Conservation (phyloP, 2,113 vertebrate species). For the Ctenomys sociabilis region DNA sequence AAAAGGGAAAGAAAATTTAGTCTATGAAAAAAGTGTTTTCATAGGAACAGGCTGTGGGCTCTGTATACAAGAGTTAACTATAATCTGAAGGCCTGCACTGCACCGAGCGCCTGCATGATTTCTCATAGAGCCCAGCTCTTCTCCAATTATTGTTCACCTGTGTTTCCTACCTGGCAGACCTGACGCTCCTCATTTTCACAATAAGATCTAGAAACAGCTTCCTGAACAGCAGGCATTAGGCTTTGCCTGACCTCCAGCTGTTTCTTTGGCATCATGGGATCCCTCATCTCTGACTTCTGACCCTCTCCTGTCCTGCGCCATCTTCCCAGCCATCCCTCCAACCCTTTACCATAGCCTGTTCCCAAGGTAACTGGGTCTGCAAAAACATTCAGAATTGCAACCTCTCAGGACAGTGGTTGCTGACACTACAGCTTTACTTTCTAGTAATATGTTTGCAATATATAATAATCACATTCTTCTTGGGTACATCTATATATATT, state of each 20-base stretch:
- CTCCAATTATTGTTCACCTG: background rate
- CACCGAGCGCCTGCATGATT: fast-evolving
- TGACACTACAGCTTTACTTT: background rate
- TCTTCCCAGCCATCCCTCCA: background rate
- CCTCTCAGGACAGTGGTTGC: background rate
- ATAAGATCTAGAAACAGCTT: background rate
- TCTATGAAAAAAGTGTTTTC: too few species aligned
- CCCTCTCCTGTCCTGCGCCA: background rate
- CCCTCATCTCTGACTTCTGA: background rate
- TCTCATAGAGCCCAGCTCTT: background rate
- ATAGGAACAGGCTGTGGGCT: fast-evolving
- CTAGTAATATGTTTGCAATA: background rate
- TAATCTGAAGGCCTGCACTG: background rate
- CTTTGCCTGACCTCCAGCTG: background rate
- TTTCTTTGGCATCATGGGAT: background rate
- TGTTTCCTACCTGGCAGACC: background rate
- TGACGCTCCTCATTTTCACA: background rate
- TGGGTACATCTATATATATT: background rate
- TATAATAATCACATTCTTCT: background rate
- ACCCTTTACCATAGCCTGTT: background rate
- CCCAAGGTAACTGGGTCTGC: background rate
- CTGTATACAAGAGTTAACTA: background rate
- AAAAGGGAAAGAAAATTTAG: background rate
- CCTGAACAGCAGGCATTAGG: background rate
- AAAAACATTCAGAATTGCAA: background rate